Percentiles rank a stretch among this genome's conserved stretches.
Conservation (phyloP, 2,113 vertebrate genomes). For the Dermatemys mawii region DNA sequence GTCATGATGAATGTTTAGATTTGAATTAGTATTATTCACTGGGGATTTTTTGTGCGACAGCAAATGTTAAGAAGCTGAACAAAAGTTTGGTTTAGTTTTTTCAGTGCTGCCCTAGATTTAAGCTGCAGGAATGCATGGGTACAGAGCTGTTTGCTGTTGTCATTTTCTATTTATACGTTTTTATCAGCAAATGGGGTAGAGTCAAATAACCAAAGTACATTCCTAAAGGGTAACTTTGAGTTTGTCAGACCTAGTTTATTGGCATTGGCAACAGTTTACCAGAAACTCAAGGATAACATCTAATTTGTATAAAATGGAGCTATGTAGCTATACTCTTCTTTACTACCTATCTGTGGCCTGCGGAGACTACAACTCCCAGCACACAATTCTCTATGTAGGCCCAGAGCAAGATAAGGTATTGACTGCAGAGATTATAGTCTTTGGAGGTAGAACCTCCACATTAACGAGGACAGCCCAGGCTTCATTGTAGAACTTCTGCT, state of each 20-base stretch:
- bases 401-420: neutral
- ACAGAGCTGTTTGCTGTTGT: slow-evolving; percentile 47
- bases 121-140: slow-evolving; percentile 11
- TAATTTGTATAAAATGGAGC: neutral
- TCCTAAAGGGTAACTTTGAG: neutral
- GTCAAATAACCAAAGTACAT: slow-evolving; percentile 24
- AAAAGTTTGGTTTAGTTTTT: neutral
- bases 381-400: neutral
- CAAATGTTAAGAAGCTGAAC: neutral
- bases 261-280: neutral
- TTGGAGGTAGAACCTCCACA: neutral
- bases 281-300: neutral
- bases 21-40: neutral
- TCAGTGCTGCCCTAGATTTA: slow-evolving; percentile 23
- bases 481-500: neutral
- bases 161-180: slow-evolving; percentile 48
- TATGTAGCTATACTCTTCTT: neutral
- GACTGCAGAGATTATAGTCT: neutral
- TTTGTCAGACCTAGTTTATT: neutral
- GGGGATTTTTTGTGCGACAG: neutral
- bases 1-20: neutral
- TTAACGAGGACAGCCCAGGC: neutral
- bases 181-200: slow-evolving; percentile 3
- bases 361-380: neutral
- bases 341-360: neutral